Base-by-base conservation (phyloP, 2,113 vertebrate species). In the Psittacula cyanocephala region DNA sequence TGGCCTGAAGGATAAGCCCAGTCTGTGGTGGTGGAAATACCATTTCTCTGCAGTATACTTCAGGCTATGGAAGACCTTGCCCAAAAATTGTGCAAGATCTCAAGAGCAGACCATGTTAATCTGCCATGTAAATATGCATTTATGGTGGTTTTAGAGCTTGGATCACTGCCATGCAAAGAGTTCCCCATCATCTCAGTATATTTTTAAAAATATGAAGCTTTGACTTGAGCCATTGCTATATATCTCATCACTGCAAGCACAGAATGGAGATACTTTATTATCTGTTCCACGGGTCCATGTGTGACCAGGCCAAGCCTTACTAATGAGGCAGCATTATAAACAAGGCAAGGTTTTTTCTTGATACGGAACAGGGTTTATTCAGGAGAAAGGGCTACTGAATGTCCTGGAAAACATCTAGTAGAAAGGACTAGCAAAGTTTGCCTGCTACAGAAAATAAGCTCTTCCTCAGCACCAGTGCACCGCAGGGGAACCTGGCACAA, bases 121-220 rank as follows among this genome's bases (percentile, higher is more conserved):
- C 85, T 96, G 24, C 81, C 70, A 67, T 18, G 74, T 65, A 93
- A 96, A 86, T 88, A 88, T 33, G 28, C 71, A 43, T 63, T 89
- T 62, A 68, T 28, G 22, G 17, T 19, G 6, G 0, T 18, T 91
- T 88, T 74, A 95, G 43, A 91, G 64, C 50, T 64, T 78, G 69
- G 76, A 90, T 50, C 52, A 35, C 16, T 83, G 76, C 68, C 91
- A 80, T 19, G 44, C 23, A 70, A 37, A 50, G 1, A 2, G 31
- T 11, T 88, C 20, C 37, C n/a, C 88, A 74, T 80, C 31, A 64
- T 49, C 53, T 81, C 16, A 74, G 88, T 63, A 53, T 53, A 74
- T 80, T 59, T 82, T 87, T 88, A 82, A 94, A 92, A 86, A 29
- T 43, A 88, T 1, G 5, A 79, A 88, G 33, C 53, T 83, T 86